Evolutionary conservation across 1,140 invertebrate genomes (phyloP), one percentile per base, ranked within the genome.

Genomic region (Himalopsyche phryganea): DNA sequence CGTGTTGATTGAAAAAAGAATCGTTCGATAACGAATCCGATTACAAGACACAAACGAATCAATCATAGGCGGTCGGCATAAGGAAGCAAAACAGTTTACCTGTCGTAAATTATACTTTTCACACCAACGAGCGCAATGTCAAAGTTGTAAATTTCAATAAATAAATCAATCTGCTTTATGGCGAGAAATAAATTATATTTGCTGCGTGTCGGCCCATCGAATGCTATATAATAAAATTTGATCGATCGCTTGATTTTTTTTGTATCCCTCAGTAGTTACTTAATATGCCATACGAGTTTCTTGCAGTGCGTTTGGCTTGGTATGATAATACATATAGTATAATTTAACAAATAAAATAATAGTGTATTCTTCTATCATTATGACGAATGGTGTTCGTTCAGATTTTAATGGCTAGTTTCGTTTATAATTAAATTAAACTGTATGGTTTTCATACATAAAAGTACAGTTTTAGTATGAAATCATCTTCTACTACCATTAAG

Each of bases 91-190:
- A 45, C 28, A 18, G n/a, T 38, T 46, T 23, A 50, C 4, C 53
- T 33, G 33, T 50, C n/a, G 3, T 61, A 61, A 61, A 61, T 61
- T 50, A 50, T 47, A 52, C 6, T 61, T 51, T 61, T 61, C 59
- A 55, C 59, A 46, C 59, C 49, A 50, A 11, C 13, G 32, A 14
- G 20, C 19, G 28, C 49, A 45, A 47, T 52, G 50, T 51, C 33
- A 5, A 44, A 17, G 41, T 59, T 59, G 48, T 58, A 59, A 59
- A 59, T 59, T 36, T 53, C 33, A 28, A 38, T 18, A 42, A 54
- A 61, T 57, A 61, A 61, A 61, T 61, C 59, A 61, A 56, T 61
- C n/a, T 46, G 40, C 4, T 59, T 52, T 51, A 52, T 59, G 50
- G 44, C 20, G 35, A 48, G 9, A 40, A 35, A 61, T 61, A 61